Evolutionary conservation across 2,797 vertebrate species (phyloP).

Genomic region (Hydrolagus colliei): DNA sequence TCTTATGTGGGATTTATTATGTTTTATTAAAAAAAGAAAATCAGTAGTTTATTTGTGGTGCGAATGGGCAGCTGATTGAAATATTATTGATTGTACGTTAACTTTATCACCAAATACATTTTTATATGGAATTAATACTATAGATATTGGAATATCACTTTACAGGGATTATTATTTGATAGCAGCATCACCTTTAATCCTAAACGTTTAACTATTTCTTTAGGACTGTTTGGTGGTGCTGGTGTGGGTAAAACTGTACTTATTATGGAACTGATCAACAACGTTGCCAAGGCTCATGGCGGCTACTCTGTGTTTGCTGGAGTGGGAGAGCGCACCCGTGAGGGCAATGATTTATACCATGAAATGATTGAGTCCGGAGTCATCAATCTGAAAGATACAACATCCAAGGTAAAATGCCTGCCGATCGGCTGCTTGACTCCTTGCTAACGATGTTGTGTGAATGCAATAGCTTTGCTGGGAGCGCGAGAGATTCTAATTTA

Average conservation of each 20-base stretch:
- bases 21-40: no score
- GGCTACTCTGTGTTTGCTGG: conserved; percentile 95
- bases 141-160: no score
- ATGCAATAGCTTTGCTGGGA: background rate
- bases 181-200: no score
- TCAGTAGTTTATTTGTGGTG: no score
- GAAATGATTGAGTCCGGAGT: conserved; percentile 98
- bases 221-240: conserved; percentile 90
- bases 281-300: conserved; percentile 93
- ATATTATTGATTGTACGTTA: no score
- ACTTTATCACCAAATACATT: no score
- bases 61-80: no score
- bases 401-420: conserved; percentile 73
- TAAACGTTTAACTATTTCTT: background rate
- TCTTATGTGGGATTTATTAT: no score
- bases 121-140: no score
- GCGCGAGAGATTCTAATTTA: background rate
- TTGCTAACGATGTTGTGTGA: no score
- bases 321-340: conserved; percentile 87
- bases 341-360: conserved; percentile 94
- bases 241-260: conserved; percentile 93
- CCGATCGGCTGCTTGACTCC: no score
- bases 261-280: conserved; percentile 98
- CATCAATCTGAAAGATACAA: conserved; percentile 92
- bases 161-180: no score